These are phyloP conservation scores for Calcarius lapponicus DNA, from an alignment of 2,797 vertebrate species.

Conservation along the genomic window DNA sequence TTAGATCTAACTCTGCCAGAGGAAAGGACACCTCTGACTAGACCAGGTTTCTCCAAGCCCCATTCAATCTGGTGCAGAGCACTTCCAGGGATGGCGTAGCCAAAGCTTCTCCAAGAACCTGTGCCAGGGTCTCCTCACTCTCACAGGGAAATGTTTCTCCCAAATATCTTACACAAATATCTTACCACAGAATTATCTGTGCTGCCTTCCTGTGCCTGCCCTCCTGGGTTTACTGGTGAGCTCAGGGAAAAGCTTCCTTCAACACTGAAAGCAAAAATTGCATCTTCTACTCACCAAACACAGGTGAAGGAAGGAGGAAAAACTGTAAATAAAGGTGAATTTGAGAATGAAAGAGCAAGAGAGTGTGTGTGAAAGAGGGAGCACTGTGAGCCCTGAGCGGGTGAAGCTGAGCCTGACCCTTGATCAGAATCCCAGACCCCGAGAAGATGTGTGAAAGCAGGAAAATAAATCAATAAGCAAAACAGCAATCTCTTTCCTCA, in stretches of 20 bases:
- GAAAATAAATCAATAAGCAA: conserved; percentile 58
- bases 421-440: not conserved
- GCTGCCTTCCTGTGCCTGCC: not conserved
- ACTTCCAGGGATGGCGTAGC: not conserved
- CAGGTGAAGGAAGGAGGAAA: not conserved
- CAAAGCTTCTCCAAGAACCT: not conserved
- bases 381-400: conserved; percentile 29
- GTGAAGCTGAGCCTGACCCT: conserved; percentile 54
- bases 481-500: conserved; percentile 65
- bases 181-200: not conserved
- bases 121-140: not conserved
- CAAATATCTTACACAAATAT: not conserved
- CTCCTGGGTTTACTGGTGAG: not conserved
- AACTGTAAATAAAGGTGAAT: not conserved
- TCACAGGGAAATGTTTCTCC: not conserved
- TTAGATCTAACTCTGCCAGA: not conserved
- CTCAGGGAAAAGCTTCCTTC: not conserved
- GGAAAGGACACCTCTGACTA: not conserved
- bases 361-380: not conserved
- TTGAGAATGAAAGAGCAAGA: not conserved
- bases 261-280: not conserved
- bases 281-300: not conserved
- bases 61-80: not conserved
- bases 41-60: fast-evolving
- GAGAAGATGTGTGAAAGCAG: conserved; percentile 66